A percentile compares a stretch with the other conserved stretches of the same genome.
Evolutionary conservation across 2,888 invertebrate genomes (phyloP).

Genomic region (Cosmopolites sordidus): DNA sequence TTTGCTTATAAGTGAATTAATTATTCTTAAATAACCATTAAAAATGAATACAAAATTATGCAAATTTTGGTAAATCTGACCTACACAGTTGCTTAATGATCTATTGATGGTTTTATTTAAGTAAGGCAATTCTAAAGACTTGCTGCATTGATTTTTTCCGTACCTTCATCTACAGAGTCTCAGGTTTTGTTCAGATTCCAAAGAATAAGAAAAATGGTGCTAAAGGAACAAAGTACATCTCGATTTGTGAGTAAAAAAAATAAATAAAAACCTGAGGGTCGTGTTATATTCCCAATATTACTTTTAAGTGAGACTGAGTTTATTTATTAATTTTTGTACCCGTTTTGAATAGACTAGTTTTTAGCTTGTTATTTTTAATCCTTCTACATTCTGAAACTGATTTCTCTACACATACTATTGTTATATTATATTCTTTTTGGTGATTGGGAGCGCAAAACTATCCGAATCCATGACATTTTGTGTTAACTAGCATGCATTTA

Average conservation of each 20-base stretch:
- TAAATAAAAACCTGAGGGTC: constrained; percentile 4
- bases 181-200: too few relatives aligned
- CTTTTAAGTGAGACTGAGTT: constrained; percentile 14
- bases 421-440: neutral
- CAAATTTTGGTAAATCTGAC: too few relatives aligned
- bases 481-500: neutral
- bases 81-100: too few relatives aligned
- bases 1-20: neutral
- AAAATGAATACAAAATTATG: too few relatives aligned
- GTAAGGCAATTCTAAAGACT: neutral
- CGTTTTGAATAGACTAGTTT: constrained; percentile 6
- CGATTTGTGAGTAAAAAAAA: neutral
- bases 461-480: neutral
- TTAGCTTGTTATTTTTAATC: neutral
- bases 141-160: neutral
- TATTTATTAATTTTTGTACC: constrained; percentile 14
- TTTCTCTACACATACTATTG: too few relatives aligned
- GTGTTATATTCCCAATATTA: constrained; percentile 2
- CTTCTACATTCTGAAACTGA: too few relatives aligned
- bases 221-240: too few relatives aligned
- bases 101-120: too few relatives aligned
- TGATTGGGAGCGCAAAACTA: neutral
- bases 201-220: too few relatives aligned
- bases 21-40: too few relatives aligned
- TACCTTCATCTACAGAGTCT: neutral